phyloP scores from a whole-genome alignment of 2,888 invertebrate genomes.

The Drosophila barbarae region DNA sequence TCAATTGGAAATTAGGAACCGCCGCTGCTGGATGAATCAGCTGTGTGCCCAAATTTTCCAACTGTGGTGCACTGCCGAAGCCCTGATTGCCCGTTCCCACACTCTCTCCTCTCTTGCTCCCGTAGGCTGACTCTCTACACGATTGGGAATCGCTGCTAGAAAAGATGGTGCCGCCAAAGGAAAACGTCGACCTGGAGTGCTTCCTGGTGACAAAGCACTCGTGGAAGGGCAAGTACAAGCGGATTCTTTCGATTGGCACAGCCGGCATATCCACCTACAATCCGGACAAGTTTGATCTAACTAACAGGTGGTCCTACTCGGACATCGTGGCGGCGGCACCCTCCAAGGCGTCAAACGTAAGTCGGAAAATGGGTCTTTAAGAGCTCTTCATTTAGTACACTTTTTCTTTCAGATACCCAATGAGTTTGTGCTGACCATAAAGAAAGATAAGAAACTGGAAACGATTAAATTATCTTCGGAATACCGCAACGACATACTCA shows the following conservation, averaged over 20 bases:
- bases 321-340: constrained; percentile 88
- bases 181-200: constrained; percentile 97
- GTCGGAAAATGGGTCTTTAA: constrained; percentile 14
- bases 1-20: constrained; percentile 34
- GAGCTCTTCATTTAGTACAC: constrained; percentile 13
- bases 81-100: constrained; percentile 19
- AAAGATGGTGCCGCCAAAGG: constrained; percentile 81
- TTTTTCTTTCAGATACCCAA: constrained; percentile 79
- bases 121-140: constrained; percentile 7
- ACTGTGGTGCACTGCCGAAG: constrained; percentile 3
- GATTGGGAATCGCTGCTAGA: constrained; percentile 5
- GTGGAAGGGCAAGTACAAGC: constrained; percentile 99
- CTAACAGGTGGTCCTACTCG: constrained; percentile 94
- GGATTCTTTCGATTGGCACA: constrained; percentile 97
- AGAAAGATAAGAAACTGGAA: constrained; percentile 94
- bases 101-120: constrained; percentile 13
- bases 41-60: constrained; percentile 24
- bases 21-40: constrained; percentile 30
- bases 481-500: constrained; percentile 93
- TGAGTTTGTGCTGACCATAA: constrained; percentile 91
- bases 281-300: constrained; percentile 92
- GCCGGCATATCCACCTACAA: constrained; percentile 98
- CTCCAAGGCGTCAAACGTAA: constrained; percentile 81
- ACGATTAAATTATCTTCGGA: constrained; percentile 98
- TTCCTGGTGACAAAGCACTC: constrained; percentile 98